Evolutionary conservation across 2,113 vertebrate genomes (phyloP).

Genomic region (Serilophus lunatus): DNA sequence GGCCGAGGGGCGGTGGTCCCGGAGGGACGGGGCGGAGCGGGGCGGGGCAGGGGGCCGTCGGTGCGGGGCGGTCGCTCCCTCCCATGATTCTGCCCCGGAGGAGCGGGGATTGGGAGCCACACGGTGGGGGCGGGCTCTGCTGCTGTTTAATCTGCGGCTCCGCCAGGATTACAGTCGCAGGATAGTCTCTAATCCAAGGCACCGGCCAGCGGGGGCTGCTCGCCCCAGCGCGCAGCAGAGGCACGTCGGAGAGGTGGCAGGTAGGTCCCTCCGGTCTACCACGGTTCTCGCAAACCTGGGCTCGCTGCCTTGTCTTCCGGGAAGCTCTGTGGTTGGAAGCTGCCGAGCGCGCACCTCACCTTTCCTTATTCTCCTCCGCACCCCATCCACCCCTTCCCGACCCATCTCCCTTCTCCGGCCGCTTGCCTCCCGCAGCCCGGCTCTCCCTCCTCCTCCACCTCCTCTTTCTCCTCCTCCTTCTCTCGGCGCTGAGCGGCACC

Average conservation of each 20-base stretch:
- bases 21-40: neutral
- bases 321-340: neutral
- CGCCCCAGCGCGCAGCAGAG: neutral
- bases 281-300: neutral
- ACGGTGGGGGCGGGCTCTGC: slow-evolving; percentile 12
- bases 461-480: neutral
- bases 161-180: slow-evolving; percentile 27
- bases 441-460: neutral
- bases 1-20: neutral
- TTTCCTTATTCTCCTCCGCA: no score
- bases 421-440: neutral
- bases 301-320: neutral
- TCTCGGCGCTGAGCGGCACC: neutral
- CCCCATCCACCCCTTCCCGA: neutral
- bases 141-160: slow-evolving; percentile 56
- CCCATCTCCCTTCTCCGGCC: neutral
- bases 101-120: slow-evolving; percentile 30
- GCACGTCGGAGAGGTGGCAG: neutral
- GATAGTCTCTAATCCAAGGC: neutral
- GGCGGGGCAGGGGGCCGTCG: neutral
- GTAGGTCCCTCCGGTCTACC: neutral
- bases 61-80: neutral
- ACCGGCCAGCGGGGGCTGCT: neutral
- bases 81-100: neutral
- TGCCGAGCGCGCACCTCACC: neutral